Evolutionary conservation across 2,888 invertebrate species (phyloP).

Genomic region (Desoria tigrina): DNA sequence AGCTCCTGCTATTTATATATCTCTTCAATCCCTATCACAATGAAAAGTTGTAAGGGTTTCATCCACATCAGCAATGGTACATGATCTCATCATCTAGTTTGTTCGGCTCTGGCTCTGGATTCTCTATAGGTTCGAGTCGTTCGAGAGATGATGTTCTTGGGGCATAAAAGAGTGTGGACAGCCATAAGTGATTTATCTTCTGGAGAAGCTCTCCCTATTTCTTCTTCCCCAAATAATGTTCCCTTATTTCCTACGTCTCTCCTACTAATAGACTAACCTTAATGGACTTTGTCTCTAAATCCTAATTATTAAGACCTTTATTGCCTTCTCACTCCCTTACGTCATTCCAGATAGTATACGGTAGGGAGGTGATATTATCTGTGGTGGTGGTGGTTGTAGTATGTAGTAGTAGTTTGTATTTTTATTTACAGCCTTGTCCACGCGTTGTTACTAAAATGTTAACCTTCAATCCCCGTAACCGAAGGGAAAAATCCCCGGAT

Average conservation of each 20-base stretch:
- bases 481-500: not conserved
- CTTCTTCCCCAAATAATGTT: not conserved
- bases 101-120: too few relatives aligned
- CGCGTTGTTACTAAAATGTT: not conserved
- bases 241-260: not conserved
- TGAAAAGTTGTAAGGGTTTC: too few relatives aligned
- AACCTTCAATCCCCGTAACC: not conserved
- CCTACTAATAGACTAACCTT: conserved; percentile 30
- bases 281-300: conserved; percentile 47
- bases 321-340: conserved; percentile 34
- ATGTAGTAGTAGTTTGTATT: not conserved
- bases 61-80: too few relatives aligned
- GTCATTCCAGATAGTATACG: conserved; percentile 25
- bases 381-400: not conserved
- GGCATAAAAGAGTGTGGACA: conserved; percentile 39
- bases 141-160: too few relatives aligned
- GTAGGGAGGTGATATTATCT: conserved; percentile 12
- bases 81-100: too few relatives aligned
- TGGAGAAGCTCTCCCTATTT: conserved; percentile 5
- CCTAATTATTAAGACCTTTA: conserved; percentile 46
- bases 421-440: not conserved
- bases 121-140: too few relatives aligned
- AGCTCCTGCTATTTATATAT: too few relatives aligned
- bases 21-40: too few relatives aligned
- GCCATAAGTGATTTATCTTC: conserved; percentile 48